Evolutionary conservation across 1,140 invertebrate genomes (phyloP), one percentile per base, ranked within the genome.

Genomic region (Ceratoteleas bidentatus): DNA sequence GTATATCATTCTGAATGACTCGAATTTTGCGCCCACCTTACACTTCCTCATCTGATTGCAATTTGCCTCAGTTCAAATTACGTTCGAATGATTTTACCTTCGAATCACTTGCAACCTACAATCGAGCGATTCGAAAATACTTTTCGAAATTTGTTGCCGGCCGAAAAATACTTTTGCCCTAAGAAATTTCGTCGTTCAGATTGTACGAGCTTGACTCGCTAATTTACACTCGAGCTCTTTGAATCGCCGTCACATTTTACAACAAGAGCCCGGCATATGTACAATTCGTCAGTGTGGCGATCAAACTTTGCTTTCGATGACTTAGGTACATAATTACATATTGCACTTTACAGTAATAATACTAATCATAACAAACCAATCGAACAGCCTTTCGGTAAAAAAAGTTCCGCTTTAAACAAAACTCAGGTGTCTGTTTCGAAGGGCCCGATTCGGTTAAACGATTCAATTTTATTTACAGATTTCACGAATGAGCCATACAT

Each of bases 221-320:
- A 58, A 69, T 58, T 58, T 49, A 52, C 45, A 52, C 14, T 61
- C 61, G 68, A 70, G 68, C 68, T 70, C 40, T 15, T 60, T 9
- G 33, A 13, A 13, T 64, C 38, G 49, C 38, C 52, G 15, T 66
- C n/a, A n/a, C n/a, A n/a, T 56, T 56, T 66, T 56, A 66, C 64
- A 66, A 3, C 34, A 52, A 36, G n/a, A n/a, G n/a, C n/a, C n/a
- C n/a, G n/a, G n/a, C n/a, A n/a, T 24, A 24, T 24, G 24, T 24
- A 24, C 24, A 24, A 24, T 24, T 24, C 24, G 24, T 24, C 24
- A 24, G 24, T 24, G 24, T 24, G 24, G 24, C 24, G 24, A 24
- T 24, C 24, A 24, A 24, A 24, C 1, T 24, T 24, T 24, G 24
- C 24, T 24, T 36, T 56, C n/a, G 24, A 57, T 14, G 2, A 15